Conservation (phyloP, 92 coral and sea anemone species). For the Parazoanthus darwini region DNA sequence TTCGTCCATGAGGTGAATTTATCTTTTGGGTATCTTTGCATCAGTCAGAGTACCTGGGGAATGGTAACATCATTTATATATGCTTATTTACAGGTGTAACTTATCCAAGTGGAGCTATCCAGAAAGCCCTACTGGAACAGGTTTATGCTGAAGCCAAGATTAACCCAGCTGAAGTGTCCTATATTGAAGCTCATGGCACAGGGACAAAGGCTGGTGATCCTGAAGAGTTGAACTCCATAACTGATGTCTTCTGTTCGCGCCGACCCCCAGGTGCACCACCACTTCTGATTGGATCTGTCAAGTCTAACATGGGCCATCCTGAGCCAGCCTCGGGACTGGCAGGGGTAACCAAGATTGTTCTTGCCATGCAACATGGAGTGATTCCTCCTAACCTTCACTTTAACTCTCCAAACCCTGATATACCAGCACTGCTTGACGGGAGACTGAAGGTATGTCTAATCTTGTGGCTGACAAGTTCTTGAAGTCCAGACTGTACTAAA, state of each 20-base stretch:
- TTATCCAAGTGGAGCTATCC: slow-evolving; percentile 83
- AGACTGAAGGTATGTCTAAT: slow-evolving; percentile 62
- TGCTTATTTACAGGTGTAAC: slow-evolving; percentile 61
- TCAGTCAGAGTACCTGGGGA: too few species aligned
- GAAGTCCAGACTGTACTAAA: background rate
- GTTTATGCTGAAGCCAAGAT: slow-evolving; percentile 78
- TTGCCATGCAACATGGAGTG: slow-evolving; percentile 75
- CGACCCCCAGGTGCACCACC: slow-evolving; percentile 56
- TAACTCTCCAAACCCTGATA: slow-evolving; percentile 79
- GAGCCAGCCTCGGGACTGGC: slow-evolving; percentile 87
- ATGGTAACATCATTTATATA: background rate
- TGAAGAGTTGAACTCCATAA: slow-evolving; percentile 77
- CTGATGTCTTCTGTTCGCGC: slow-evolving; percentile 61
- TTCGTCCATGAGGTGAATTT: too few species aligned
- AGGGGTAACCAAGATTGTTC: slow-evolving; percentile 75
- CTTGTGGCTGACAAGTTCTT: background rate
- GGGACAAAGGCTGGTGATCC: slow-evolving; percentile 92
- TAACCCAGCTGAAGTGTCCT: slow-evolving; percentile 71
- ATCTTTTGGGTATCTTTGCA: too few species aligned
- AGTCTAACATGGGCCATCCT: slow-evolving; percentile 91
- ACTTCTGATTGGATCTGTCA: slow-evolving; percentile 83
- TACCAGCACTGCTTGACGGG: slow-evolving; percentile 76
- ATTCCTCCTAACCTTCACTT: slow-evolving; percentile 81
- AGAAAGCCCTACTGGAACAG: slow-evolving; percentile 75
- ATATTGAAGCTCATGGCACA: slow-evolving; percentile 87